Evolutionary conservation across 1,140 invertebrate genomes (phyloP).

Genomic region (Brachionus koreanus): DNA sequence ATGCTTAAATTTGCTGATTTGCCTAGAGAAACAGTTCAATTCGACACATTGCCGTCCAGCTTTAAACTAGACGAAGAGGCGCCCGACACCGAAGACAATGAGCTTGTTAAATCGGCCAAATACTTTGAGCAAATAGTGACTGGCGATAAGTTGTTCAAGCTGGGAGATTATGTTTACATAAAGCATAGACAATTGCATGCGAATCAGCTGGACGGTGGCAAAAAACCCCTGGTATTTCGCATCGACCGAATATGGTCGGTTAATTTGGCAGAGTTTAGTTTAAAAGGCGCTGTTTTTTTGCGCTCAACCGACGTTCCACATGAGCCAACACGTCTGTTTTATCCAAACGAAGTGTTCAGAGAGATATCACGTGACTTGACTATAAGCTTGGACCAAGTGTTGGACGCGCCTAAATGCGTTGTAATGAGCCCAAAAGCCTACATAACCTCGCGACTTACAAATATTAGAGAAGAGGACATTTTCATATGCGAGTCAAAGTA

Average conservation of each 20-base stretch:
- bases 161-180: constrained; percentile 29
- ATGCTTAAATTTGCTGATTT: neutral
- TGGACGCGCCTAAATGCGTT: neutral
- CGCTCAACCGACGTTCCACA: constrained; percentile 78
- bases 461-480: neutral
- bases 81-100: neutral
- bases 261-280: constrained; percentile 67
- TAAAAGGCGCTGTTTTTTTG: constrained; percentile 87
- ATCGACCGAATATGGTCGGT: constrained; percentile 5
- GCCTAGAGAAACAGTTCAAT: neutral
- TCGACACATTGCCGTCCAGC: neutral
- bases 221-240: neutral
- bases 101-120: neutral
- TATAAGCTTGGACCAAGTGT: neutral
- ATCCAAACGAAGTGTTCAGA: constrained; percentile 83
- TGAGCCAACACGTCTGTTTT: constrained; percentile 71
- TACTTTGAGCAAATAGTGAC: constrained; percentile 21
- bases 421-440: neutral
- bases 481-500: constrained; percentile 32
- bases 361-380: constrained; percentile 1
- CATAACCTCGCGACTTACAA: neutral
- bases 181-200: neutral
- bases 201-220: neutral
- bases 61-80: neutral
- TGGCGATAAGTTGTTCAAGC: neutral